phyloP scores from a whole-genome alignment of 2,888 invertebrate genomes.

The Leptinotarsa rubiginosa region DNA sequence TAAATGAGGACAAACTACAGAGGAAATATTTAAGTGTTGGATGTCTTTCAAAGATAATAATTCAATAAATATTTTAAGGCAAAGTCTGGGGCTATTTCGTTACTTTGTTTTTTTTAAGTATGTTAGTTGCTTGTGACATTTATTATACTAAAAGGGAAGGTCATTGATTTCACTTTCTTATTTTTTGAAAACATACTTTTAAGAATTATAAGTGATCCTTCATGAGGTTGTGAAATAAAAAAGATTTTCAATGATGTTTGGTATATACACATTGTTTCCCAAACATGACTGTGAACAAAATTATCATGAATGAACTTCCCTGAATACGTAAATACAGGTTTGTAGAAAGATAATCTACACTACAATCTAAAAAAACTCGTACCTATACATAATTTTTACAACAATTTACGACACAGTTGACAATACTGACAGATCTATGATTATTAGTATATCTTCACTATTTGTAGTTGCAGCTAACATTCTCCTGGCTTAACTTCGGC shows the following conservation, averaged over 20 bases:
- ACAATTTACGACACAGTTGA: slow-evolving; percentile 23
- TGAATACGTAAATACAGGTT: background rate
- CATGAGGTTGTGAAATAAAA: no score
- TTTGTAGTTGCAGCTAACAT: slow-evolving; percentile 62
- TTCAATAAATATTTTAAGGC: background rate
- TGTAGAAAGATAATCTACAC: background rate
- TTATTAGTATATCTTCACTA: slow-evolving; percentile 10
- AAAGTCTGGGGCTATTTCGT: background rate
- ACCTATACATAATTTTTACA: slow-evolving; percentile 18
- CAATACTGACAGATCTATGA: slow-evolving; percentile 23
- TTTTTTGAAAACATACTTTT: no score
- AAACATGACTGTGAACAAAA: background rate
- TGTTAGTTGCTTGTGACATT: background rate
- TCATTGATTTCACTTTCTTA: no score
- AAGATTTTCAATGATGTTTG: background rate
- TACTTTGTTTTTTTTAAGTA: background rate
- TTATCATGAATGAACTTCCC: background rate
- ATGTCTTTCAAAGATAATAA: no score
- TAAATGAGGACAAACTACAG: no score
- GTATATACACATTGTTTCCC: background rate
- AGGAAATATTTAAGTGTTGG: no score
- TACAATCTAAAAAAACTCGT: slow-evolving; percentile 16
- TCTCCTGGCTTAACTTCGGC: slow-evolving; percentile 71
- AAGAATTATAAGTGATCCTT: no score
- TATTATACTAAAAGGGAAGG: background rate